These are phyloP conservation scores for Larimichthys polyactis DNA, from an alignment of 2,113 vertebrate species.

Conservation along the genomic window DNA sequence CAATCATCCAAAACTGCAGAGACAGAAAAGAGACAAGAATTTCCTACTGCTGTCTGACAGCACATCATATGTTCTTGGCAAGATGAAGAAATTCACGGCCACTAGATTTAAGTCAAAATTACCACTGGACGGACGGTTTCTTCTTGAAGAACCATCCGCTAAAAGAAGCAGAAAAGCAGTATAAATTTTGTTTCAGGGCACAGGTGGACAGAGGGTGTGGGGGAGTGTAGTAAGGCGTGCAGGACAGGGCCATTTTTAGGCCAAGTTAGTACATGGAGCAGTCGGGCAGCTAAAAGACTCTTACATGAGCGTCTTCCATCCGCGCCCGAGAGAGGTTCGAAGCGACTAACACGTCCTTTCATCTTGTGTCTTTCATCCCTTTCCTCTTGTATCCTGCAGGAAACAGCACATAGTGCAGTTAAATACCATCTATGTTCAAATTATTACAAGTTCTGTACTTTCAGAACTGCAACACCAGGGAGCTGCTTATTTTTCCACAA, in stretches of 20 bases:
- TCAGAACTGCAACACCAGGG: background rate
- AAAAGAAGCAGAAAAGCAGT: constrained; percentile 85
- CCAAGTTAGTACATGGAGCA: constrained; percentile 13
- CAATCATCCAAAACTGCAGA: constrained; percentile 95
- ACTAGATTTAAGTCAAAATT: constrained; percentile 85
- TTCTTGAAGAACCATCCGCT: constrained; percentile 98
- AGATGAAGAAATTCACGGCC: constrained; percentile 73
- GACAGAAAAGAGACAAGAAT: constrained; percentile 70
- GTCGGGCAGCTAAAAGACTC: constrained; percentile 55
- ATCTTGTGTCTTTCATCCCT: constrained; percentile 96
- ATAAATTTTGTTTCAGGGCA: constrained; percentile 80
- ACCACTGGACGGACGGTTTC: constrained; percentile 98
- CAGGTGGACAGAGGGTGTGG: constrained; percentile 29
- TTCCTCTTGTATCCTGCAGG: constrained; percentile 95
- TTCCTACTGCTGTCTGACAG: constrained; percentile 65
- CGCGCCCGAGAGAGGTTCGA: constrained; percentile 92
- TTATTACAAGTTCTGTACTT: background rate
- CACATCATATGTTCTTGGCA: constrained; percentile 48
- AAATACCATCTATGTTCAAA: background rate
- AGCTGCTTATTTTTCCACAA: background rate
- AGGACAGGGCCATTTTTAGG: constrained; percentile 20
- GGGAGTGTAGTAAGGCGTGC: constrained; percentile 28
- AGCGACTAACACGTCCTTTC: constrained; percentile 97
- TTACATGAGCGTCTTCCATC: constrained; percentile 95
- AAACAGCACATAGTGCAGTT: background rate